Evolutionary conservation across 2,888 invertebrate species (phyloP).

Genomic region (Leucoma salicis): DNA sequence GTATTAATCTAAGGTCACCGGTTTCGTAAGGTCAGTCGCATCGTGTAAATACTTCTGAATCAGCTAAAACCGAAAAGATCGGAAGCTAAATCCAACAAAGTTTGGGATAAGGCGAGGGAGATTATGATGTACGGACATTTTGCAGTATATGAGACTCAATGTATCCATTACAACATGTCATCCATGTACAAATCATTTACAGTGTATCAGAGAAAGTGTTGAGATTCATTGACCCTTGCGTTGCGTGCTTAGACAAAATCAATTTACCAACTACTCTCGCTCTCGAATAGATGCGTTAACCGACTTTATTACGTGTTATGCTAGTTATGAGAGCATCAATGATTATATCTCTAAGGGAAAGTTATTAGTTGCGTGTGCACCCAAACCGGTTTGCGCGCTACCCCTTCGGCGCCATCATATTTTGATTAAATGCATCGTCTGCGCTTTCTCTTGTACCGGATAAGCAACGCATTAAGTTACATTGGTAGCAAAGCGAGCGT

Average conservation of each 20-base stretch:
- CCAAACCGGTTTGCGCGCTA: conserved; percentile 35
- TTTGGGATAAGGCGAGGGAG: no score
- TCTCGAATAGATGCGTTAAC: conserved; percentile 58
- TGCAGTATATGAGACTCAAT: no score
- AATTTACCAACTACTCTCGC: conserved; percentile 70
- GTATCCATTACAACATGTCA: no score
- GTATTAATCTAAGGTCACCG: no score
- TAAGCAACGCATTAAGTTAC: conserved; percentile 11
- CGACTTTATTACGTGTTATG: conserved; percentile 56
- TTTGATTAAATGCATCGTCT: conserved; percentile 17
- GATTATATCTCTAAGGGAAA: conserved; percentile 69
- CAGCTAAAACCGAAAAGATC: no score
- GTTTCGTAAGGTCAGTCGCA: no score
- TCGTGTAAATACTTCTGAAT: no score
- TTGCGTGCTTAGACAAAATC: conserved; percentile 73
- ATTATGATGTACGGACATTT: no score
- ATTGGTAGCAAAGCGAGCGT: conserved; percentile 2
- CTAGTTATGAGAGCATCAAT: conserved; percentile 51
- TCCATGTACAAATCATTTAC: conserved; percentile 33
- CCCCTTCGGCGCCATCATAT: conserved; percentile 35
- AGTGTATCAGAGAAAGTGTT: conserved; percentile 60
- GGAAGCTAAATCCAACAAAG: no score
- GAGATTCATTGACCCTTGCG: conserved; percentile 62
- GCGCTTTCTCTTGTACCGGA: conserved; percentile 25
- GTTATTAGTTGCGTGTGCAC: conserved; percentile 48